These are phyloP conservation scores for Oncopeltus fasciatus DNA, from an alignment of 1,140 invertebrate genomes.

Conservation along the genomic window DNA sequence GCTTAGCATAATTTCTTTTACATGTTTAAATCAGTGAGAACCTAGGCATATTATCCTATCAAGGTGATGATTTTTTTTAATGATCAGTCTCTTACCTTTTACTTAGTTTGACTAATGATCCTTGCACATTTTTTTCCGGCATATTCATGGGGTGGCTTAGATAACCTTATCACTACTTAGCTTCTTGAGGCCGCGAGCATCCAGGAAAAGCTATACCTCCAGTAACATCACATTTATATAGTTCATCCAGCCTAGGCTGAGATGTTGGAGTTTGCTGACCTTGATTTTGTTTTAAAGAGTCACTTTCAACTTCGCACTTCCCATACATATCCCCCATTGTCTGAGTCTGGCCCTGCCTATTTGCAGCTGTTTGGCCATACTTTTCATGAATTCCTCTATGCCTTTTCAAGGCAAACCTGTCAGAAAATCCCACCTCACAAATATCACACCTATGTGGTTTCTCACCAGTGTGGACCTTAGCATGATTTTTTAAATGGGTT, in stretches of 20 bases:
- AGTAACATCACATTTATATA: conserved; percentile 24
- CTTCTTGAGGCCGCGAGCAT: conserved; percentile 19
- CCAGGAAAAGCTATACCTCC: conserved; percentile 24
- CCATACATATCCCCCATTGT: conserved; percentile 17
- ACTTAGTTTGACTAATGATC: too few species aligned
- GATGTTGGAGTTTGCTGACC: conserved; percentile 7
- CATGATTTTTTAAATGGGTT: conserved; percentile 74
- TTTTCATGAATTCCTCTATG: conserved; percentile 65
- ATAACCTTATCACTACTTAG: conserved; percentile 8
- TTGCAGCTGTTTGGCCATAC: conserved; percentile 43
- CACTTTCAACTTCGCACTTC: conserved; percentile 19
- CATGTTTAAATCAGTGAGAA: too few species aligned
- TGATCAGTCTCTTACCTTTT: too few species aligned
- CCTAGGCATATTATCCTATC: too few species aligned
- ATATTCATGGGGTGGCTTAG: too few species aligned
- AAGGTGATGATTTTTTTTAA: too few species aligned
- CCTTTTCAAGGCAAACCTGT: conserved; percentile 61
- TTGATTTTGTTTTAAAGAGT: conserved; percentile 6
- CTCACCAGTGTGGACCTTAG: conserved; percentile 40
- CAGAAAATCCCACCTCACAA: conserved; percentile 72
- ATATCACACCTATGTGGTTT: conserved; percentile 50
- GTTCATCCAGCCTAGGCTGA: conserved; percentile 16
- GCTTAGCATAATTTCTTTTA: too few species aligned
- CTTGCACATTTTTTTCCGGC: too few species aligned
- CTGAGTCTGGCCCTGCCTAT: conserved; percentile 17